These are phyloP conservation scores for Anabacerthia variegaticeps DNA, from an alignment of 2,797 vertebrate genomes.

Conservation along the genomic window DNA sequence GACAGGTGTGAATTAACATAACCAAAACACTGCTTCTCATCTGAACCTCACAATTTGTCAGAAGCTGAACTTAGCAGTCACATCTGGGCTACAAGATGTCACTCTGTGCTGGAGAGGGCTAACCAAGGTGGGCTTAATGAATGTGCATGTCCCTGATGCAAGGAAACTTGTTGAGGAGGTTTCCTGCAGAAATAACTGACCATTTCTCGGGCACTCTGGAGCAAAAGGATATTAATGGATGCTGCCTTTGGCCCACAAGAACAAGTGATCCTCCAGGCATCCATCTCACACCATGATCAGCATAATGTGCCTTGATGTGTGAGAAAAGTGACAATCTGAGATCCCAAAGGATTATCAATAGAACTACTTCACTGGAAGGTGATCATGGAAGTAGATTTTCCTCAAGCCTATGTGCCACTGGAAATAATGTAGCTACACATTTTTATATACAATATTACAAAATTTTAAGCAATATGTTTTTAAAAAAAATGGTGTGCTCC, in stretches of 20 bases:
- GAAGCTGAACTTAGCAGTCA: background rate
- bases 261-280: background rate
- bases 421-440: background rate
- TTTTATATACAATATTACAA: background rate
- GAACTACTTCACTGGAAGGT: background rate
- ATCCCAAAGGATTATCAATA: background rate
- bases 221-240: background rate
- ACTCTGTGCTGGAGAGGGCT: background rate
- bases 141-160: background rate
- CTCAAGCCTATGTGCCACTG: background rate
- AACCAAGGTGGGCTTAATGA: fast-evolving
- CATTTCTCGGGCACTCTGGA: background rate
- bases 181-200: background rate
- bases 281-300: background rate
- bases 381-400: background rate
- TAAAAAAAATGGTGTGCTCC: background rate
- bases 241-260: background rate
- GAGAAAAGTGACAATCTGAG: background rate
- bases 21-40: background rate
- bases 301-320: fast-evolving
- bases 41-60: background rate
- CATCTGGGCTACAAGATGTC: background rate
- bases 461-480: background rate
- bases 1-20: background rate
- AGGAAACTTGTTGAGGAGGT: background rate